Percentiles rank a stretch among this genome's conserved stretches.
Conservation (phyloP, 2,888 invertebrate genomes). For the Cancer borealis region DNA sequence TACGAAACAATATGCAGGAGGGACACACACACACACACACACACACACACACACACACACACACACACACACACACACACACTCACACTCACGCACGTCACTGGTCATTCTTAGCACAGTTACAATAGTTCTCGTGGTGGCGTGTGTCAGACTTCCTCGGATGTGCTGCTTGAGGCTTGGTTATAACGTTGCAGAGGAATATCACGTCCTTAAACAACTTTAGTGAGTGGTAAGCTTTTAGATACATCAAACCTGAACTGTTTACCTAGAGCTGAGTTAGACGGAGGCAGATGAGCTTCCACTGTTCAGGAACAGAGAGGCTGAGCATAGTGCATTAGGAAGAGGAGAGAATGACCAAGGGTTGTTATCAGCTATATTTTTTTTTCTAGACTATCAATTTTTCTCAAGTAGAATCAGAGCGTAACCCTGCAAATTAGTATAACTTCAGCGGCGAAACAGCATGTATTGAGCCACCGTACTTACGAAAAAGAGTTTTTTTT, state of each 20-base stretch:
- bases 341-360: neutral
- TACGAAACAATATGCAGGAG: neutral
- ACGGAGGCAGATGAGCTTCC: neutral
- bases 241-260: neutral
- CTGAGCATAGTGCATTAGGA: neutral
- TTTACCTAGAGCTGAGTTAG: neutral
- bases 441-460: neutral
- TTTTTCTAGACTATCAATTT: neutral
- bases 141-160: neutral
- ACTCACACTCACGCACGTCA: neutral
- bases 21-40: constrained; percentile 25
- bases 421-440: no score
- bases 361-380: neutral
- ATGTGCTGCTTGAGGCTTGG: neutral
- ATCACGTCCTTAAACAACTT: neutral
- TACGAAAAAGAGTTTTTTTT: neutral
- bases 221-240: neutral
- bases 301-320: neutral
- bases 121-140: neutral
- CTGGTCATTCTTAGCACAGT: neutral
- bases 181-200: neutral
- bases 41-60: constrained; percentile 41
- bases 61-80: neutral
- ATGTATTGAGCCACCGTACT: neutral
- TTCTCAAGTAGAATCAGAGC: no score